These are phyloP conservation scores for Ibidorhyncha struthersii DNA, from an alignment of 2,113 vertebrate species.

Conservation along the genomic window DNA sequence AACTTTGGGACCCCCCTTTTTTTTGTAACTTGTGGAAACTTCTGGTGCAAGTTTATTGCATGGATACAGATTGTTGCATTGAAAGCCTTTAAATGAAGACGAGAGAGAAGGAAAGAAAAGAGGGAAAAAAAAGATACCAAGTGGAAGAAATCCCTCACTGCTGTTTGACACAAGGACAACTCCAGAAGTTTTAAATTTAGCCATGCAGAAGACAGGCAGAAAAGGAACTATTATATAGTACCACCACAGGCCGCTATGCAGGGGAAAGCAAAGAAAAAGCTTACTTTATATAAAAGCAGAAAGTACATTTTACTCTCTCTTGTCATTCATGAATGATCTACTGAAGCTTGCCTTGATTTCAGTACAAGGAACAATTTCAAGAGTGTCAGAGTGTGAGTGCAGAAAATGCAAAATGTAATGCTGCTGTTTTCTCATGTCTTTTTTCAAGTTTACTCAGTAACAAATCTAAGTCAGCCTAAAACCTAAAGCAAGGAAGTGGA, in stretches of 20 bases:
- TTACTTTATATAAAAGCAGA: neutral
- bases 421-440: neutral
- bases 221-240: neutral
- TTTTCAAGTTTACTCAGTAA: neutral
- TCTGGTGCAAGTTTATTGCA: neutral
- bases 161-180: neutral
- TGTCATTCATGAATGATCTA: neutral
- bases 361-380: neutral
- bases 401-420: neutral
- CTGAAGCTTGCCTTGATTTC: neutral
- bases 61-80: neutral
- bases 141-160: neutral
- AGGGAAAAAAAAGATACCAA: neutral
- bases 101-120: neutral
- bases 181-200: neutral
- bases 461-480: neutral
- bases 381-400: neutral
- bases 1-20: neutral
- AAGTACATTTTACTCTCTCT: neutral
- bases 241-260: neutral
- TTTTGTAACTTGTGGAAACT: neutral
- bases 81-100: neutral
- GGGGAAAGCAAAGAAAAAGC: neutral
- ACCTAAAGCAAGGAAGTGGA: neutral
- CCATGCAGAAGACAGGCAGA: neutral